phyloP scores from a whole-genome alignment of 2,797 vertebrate species.

The Cynopterus sphinx region DNA sequence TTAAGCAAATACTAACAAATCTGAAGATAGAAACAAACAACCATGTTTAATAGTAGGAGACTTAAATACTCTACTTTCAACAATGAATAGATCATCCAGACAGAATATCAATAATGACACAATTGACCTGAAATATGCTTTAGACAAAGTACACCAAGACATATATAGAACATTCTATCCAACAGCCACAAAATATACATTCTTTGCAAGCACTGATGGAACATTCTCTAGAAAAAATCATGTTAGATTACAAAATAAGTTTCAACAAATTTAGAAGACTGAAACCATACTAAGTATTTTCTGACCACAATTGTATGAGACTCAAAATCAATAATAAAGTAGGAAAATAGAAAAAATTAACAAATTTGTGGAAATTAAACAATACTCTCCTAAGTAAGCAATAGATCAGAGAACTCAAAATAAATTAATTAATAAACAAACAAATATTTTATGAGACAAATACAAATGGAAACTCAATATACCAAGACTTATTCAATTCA shows the following conservation, averaged over 20 bases:
- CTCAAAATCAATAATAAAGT: not conserved
- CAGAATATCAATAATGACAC: not conserved
- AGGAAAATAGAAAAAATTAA: not conserved
- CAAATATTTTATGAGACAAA: not conserved
- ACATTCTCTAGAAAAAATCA: not conserved
- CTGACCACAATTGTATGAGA: not conserved
- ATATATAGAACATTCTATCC: not conserved
- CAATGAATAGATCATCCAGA: not conserved
- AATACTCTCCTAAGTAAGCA: not conserved
- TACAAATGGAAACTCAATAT: not conserved
- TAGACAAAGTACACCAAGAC: not conserved
- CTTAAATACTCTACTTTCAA: not conserved
- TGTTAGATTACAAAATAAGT: too few species aligned
- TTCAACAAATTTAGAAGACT: too few species aligned
- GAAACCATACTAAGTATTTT: not conserved
- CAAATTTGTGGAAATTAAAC: not conserved
- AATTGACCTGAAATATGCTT: not conserved
- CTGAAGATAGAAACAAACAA: not conserved
- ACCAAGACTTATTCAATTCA: not conserved
- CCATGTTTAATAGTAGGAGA: not conserved
- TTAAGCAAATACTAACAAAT: not conserved
- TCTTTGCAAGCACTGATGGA: not conserved
- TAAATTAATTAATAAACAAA: not conserved
- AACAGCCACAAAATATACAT: not conserved
- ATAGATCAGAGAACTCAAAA: not conserved